Base-by-base conservation (phyloP, 2,797 vertebrate genomes). In the Thaleichthys pacificus region DNA sequence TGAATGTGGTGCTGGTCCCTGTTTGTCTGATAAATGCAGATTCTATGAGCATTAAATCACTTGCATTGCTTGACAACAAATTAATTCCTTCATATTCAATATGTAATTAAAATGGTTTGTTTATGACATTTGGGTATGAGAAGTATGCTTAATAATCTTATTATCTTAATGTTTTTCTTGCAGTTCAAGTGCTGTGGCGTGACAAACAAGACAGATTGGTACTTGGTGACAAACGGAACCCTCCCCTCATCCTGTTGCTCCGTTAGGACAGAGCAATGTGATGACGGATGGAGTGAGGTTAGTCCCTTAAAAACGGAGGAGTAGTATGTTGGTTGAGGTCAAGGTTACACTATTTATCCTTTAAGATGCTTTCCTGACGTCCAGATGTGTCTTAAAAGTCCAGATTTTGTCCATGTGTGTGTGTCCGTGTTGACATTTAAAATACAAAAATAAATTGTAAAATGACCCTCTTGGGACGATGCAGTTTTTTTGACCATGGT, bases 181-280 rank as follows among this genome's bases (percentile, higher is more conserved):
- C 80, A 94, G 93, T 93, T 94, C 75, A 94, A 94, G 79, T 94
- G 93, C 83, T 94, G 93, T 22, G 93, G 93, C 0, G 92, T 93
- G 22, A 90, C 86, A 3, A 89, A 92, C 75, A 85, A 90, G 68
- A 90, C 85, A 0, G 93, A 94, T 87, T 94, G 93, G 93, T 79
- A 88, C 73, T 66, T 77, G 0, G 88, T 92, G 15, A 73, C 86
- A 64, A 89, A 91, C 42, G 82, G 81, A 65, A 89, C 89, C 0
- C 79, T 90, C 71, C 93, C 92, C 0, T 57, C 56, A 0, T 94
- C 93, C 69, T 94, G 93, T 87, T 94, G 92, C 85, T 85, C 87
- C 1, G 75, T 82, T 0, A 79, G 72, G 7, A 71, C 4, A 8
- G 79, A 79, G 32, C 72, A 69, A 0, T 91, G 90, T 51, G 66